A percentile compares a stretch with the other conserved stretches of the same genome.
Conservation (phyloP, 1,140 invertebrate genomes). For the Trypoxylus dichotomus region DNA sequence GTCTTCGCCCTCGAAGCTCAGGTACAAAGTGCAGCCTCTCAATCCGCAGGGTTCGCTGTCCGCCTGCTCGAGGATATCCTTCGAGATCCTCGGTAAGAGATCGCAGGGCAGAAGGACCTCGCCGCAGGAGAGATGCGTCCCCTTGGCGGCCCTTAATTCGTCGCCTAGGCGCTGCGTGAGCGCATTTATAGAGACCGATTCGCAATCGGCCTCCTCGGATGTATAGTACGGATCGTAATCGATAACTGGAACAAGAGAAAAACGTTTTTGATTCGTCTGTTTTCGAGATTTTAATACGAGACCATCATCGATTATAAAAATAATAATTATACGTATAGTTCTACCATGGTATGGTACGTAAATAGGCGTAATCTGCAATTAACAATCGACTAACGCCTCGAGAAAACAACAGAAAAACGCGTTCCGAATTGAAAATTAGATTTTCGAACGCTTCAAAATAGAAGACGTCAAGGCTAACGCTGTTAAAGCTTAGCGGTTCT, state of each 20-base stretch:
- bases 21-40: conserved; percentile 73
- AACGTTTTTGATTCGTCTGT: not conserved
- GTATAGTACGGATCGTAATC: conserved; percentile 37
- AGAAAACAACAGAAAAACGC: conserved; percentile 19
- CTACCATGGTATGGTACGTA: no score
- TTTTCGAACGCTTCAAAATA: not conserved
- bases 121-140: conserved; percentile 73
- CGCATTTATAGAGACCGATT: conserved; percentile 53
- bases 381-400: not conserved
- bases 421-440: not conserved
- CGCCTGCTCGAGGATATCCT: conserved; percentile 75
- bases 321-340: not conserved
- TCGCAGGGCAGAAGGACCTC: conserved; percentile 80
- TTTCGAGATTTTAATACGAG: no score
- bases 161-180: conserved; percentile 72
- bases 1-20: conserved; percentile 71
- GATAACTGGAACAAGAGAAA: conserved; percentile 14
- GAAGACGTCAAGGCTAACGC: not conserved
- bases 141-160: conserved; percentile 75
- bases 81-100: conserved; percentile 72
- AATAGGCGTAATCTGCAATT: conserved; percentile 3
- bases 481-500: not conserved
- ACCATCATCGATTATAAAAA: no score
- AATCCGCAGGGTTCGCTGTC: conserved; percentile 85
- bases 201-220: conserved; percentile 39